Base-by-base conservation (phyloP, 2,797 vertebrate species). In the Acanthurus leucopareius region DNA sequence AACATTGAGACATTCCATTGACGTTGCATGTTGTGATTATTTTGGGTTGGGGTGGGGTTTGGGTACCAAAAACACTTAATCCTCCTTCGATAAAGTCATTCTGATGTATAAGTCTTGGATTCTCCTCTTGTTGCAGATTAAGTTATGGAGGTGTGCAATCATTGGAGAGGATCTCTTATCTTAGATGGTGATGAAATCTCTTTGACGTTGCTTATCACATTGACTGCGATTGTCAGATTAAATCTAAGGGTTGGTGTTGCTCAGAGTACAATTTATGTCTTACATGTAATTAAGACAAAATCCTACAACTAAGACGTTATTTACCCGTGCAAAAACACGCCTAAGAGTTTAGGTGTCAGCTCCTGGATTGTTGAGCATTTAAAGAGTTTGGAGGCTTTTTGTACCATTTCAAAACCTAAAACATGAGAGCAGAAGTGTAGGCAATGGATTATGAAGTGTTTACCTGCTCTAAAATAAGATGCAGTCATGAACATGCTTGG, bases 121-220 rank as follows among this genome's bases (percentile, higher is more conserved):
- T 63, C 40, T 59, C 16, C 22, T n/a, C 20, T 59, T 0, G 1
- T 32, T 47, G 48, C 19, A 52, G 16, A 48, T 51, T 5, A 69
- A 51, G 65, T 51, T 45, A 82, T 57, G 80, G 51, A 77, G 81
- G 69, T 45, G 44, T 61, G 79, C 69, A 73, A 84, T 87, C 82
- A 62, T n/a, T 0, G 8, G 60, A 5, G 60, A 42, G 20, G 51
- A 85, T 87, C 84, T 89, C 73, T 82, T 82, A 87, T 89, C 89
- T 80, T 0, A 78, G 82, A 87, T 77, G 77, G 86, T 61, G 88
- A 49, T 81, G 77, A 83, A 82, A 80, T 59, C 5, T 49, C 17
- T 79, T 74, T 73, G 53, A 70, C 28, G 28, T 19, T 38, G 5
- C 5, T 16, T 5, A 19, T 64, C 28, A 58, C 38, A 61, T 59